Conservation (phyloP, 2,113 vertebrate genomes). For the Siniperca knerii region DNA sequence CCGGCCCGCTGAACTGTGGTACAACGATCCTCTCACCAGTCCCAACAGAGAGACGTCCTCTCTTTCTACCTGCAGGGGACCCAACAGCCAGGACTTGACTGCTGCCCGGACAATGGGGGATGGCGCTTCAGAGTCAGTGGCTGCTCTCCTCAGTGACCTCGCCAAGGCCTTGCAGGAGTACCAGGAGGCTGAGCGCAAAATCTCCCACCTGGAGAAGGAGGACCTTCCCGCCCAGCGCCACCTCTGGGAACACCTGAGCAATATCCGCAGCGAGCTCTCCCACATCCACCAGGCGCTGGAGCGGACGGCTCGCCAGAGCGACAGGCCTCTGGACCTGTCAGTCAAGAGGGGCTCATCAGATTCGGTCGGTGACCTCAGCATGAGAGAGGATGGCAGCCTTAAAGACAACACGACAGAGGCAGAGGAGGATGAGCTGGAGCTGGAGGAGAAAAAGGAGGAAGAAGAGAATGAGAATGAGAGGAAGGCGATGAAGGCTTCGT, state of each 20-base stretch:
- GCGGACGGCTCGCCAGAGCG: constrained; percentile 82
- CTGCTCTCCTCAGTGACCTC: constrained; percentile 88
- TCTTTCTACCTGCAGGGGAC: constrained; percentile 31
- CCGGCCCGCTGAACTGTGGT: constrained; percentile 77
- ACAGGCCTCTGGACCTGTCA: constrained; percentile 93
- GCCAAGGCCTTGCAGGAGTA: constrained; percentile 92
- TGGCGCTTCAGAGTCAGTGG: constrained; percentile 81
- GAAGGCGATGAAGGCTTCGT: constrained; percentile 65
- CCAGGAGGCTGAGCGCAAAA: constrained; percentile 89
- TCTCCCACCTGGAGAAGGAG: constrained; percentile 87
- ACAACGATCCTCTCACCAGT: constrained; percentile 65
- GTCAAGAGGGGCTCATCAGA: constrained; percentile 84
- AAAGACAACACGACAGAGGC: constrained; percentile 70
- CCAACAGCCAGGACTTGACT: constrained; percentile 46
- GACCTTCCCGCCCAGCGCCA: constrained; percentile 88
- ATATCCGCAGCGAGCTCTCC: constrained; percentile 93
- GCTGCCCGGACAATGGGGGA: constrained; percentile 56
- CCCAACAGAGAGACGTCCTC: constrained; percentile 58
- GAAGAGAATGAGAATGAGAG: constrained; percentile 65
- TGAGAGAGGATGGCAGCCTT: constrained; percentile 47
- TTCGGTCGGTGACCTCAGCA: not conserved
- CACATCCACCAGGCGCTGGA: constrained; percentile 93
- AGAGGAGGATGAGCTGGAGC: constrained; percentile 76
- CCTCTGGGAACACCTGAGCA: constrained; percentile 92
- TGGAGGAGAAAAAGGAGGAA: constrained; percentile 70